phyloP scores from a whole-genome alignment of 2,888 invertebrate species.

The Melipona bicolor region DNA sequence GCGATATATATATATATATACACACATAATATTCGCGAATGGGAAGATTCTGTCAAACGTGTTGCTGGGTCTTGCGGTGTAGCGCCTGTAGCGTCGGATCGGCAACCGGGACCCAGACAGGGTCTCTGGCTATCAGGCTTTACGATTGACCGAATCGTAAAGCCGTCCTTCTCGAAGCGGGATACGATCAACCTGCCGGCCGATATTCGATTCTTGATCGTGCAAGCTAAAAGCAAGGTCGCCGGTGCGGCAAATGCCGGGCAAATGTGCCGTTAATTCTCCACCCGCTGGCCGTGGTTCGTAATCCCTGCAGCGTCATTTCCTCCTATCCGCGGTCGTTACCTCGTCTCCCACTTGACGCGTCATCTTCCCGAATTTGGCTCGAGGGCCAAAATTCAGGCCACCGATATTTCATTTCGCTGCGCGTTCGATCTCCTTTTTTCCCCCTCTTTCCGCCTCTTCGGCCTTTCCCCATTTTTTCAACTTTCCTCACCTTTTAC shows the following conservation, averaged over 20 bases:
- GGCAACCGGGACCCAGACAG: not conserved
- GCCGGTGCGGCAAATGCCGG: slow-evolving; percentile 54
- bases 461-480: not conserved
- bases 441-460: not conserved
- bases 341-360: slow-evolving; percentile 38
- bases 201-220: slow-evolving; percentile 62
- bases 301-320: slow-evolving; percentile 23
- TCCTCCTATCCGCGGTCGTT: slow-evolving; percentile 17
- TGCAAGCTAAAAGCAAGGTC: slow-evolving; percentile 36
- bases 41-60: slow-evolving; percentile 25
- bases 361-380: slow-evolving; percentile 11
- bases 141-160: slow-evolving; percentile 73
- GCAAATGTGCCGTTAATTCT: slow-evolving; percentile 61
- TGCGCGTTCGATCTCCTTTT: too few species aligned
- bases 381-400: slow-evolving; percentile 37
- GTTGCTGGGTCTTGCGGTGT: slow-evolving; percentile 23
- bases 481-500: not conserved
- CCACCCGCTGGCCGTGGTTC: not conserved
- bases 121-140: slow-evolving; percentile 60
- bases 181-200: slow-evolving; percentile 38
- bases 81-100: slow-evolving; percentile 12
- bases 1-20: too few species aligned
- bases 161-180: slow-evolving; percentile 43
- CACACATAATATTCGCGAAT: slow-evolving; percentile 64
- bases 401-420: slow-evolving; percentile 36